Conservation (phyloP, 2,888 invertebrate species). For the Cataglyphis rosenhaueri region DNA sequence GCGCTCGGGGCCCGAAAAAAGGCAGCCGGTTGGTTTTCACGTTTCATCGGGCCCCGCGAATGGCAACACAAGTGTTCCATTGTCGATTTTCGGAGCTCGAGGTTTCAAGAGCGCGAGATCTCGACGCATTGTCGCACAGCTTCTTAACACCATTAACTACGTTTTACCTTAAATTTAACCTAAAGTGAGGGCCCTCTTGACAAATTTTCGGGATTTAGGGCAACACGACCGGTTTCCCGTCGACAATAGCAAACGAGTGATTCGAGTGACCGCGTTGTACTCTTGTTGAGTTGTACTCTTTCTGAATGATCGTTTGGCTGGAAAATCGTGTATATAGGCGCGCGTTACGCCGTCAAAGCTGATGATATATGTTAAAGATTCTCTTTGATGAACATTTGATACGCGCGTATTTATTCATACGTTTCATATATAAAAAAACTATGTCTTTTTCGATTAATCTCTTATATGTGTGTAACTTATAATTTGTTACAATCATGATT, state of each 20-base stretch:
- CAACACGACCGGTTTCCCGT: conserved; percentile 73
- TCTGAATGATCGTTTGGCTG: conserved; percentile 40
- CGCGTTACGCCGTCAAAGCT: conserved; percentile 31
- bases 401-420: conserved; percentile 2
- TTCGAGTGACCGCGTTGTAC: conserved; percentile 58
- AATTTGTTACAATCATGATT: neutral
- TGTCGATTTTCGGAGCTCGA: conserved; percentile 70
- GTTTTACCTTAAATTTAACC: conserved; percentile 84
- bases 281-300: conserved; percentile 52
- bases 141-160: conserved; percentile 84
- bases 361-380: conserved; percentile 29
- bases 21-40: conserved; percentile 72
- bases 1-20: conserved; percentile 46
- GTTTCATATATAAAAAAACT: neutral
- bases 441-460: neutral
- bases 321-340: conserved; percentile 41
- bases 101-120: conserved; percentile 74
- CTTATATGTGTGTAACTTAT: conserved; percentile 10
- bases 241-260: conserved; percentile 67
- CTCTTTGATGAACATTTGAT: conserved; percentile 41
- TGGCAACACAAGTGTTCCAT: conserved; percentile 83
- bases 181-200: conserved; percentile 84
- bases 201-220: conserved; percentile 83
- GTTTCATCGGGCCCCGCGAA: conserved; percentile 68
- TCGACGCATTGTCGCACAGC: conserved; percentile 76